Base-by-base conservation (phyloP, 1,140 invertebrate genomes). In the Drosophila ohnishii region DNA sequence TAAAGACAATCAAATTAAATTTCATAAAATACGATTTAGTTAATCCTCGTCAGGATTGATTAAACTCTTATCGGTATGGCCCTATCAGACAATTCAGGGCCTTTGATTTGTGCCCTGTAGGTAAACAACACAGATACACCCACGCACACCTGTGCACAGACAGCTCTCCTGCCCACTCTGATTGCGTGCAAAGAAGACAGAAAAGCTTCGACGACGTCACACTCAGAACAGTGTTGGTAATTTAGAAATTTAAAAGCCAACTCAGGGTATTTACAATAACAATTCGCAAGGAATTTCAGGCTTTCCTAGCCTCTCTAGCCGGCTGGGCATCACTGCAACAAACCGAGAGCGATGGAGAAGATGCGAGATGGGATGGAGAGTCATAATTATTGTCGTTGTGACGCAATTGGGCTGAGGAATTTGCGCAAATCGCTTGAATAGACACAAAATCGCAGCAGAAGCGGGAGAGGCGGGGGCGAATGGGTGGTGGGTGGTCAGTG, bases 371-470 rank as follows among this genome's bases (percentile, higher is more conserved):
- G 45, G 66, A 48, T 55, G 47, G 55, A 61, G 56, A 79, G 63
- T 87, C 79, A 83, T 79, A 77, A 88, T 87, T 88, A 80, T 83
- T 61, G 65, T 44, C 44, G 64, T 59, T 88, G 84, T 87, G 83
- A 87, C 83, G 83, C 83, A 87, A 87, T 79, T 87, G 63, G 67
- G 45, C 75, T 57, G 56, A 58, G 75, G 80, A 87, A 87, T 88
- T 83, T 87, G 84, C 83, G 84, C 72, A 88, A 87, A 83, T 83
- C 55, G 76, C 74, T 80, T 82, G 79, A 60, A 72, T 64, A 74
- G 75, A 79, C 71, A 76, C 71, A 57, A 56, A 56, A 74, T 57
- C 69, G 61, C 67, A 63, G 64, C 22, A 47, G 42, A 39, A 53
- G 7, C 25, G 25, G 25, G 25, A 53, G 39, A 50, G 22, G 34